phyloP scores from a whole-genome alignment of 1,140 invertebrate species.

The Meloidogyne hapla region DNA sequence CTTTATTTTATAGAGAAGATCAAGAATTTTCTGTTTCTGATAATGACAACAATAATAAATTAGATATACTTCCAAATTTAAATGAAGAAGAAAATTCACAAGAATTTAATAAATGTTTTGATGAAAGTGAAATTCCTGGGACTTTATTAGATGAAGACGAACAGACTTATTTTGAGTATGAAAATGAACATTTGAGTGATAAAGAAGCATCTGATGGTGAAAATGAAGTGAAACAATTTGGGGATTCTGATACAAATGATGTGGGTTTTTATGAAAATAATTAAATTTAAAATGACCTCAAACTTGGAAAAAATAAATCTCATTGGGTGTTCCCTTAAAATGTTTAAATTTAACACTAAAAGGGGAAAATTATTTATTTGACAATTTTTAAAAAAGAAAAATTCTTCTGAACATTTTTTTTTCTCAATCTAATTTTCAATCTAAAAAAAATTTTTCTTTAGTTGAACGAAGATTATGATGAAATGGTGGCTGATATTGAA shows the following conservation, averaged over 20 bases:
- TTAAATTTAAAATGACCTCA: too few relatives aligned
- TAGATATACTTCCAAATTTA: background rate
- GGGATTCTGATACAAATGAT: slow-evolving; percentile 1
- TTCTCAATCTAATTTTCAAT: background rate
- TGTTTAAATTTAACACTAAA: too few relatives aligned
- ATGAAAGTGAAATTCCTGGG: background rate
- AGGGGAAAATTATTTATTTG: too few relatives aligned
- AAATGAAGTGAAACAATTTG: slow-evolving; percentile 1
- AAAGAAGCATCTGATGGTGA: slow-evolving; percentile 62
- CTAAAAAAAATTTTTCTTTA: background rate
- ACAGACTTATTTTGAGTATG: background rate
- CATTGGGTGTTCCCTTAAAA: too few relatives aligned
- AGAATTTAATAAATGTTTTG: background rate
- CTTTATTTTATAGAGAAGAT: background rate
- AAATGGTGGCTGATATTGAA: background rate
- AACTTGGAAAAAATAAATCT: too few relatives aligned
- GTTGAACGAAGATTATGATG: background rate
- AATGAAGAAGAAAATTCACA: slow-evolving; percentile 2
- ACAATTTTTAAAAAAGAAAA: too few relatives aligned
- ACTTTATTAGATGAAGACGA: background rate
- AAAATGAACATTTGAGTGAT: background rate
- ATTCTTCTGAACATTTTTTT: too few relatives aligned
- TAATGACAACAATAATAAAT: background rate
- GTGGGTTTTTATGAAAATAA: background rate
- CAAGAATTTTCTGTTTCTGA: background rate